Conservation (phyloP, 2,113 vertebrate species). For the Rana temporaria region DNA sequence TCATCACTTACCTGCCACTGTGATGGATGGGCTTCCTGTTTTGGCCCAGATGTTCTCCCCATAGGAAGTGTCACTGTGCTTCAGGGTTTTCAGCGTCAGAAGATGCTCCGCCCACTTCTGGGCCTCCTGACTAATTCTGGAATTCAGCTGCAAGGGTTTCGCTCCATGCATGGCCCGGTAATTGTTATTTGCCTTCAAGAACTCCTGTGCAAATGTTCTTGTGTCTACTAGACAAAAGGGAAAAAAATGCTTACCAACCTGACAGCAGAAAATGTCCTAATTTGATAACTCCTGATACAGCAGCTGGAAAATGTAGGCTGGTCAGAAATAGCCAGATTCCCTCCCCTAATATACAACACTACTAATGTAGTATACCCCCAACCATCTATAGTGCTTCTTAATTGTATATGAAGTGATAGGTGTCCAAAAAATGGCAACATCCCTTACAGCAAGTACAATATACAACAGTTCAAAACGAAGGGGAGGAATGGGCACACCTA, state of each 20-base stretch:
- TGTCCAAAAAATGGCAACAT: too few relatives aligned
- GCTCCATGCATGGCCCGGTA: constrained; percentile 57
- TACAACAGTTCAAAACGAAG: too few relatives aligned
- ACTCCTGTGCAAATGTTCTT: constrained; percentile 48
- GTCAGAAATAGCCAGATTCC: too few relatives aligned
- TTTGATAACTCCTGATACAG: too few relatives aligned
- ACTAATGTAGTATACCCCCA: too few relatives aligned
- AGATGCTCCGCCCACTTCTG: constrained; percentile 59
- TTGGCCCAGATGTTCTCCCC: constrained; percentile 61
- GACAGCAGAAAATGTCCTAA: not conserved
- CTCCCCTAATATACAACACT: too few relatives aligned
- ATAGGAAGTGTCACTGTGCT: constrained; percentile 53
- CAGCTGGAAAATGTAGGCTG: too few relatives aligned
- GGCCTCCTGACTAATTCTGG: constrained; percentile 48
- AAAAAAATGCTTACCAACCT: not conserved
- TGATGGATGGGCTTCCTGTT: constrained; percentile 44
- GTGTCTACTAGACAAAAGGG: constrained; percentile 22
- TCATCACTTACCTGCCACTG: constrained; percentile 59
- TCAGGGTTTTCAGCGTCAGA: constrained; percentile 30
- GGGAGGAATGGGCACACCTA: too few relatives aligned
- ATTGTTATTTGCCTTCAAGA: constrained; percentile 57
- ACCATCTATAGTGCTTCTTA: too few relatives aligned
- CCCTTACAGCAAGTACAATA: too few relatives aligned
- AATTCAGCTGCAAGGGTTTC: constrained; percentile 48
- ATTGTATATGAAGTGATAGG: too few relatives aligned